Evolutionary conservation across 2,113 vertebrate species (phyloP), one percentile per base, ranked within the genome.

Genomic region (Crotophaga sulcirostris): DNA sequence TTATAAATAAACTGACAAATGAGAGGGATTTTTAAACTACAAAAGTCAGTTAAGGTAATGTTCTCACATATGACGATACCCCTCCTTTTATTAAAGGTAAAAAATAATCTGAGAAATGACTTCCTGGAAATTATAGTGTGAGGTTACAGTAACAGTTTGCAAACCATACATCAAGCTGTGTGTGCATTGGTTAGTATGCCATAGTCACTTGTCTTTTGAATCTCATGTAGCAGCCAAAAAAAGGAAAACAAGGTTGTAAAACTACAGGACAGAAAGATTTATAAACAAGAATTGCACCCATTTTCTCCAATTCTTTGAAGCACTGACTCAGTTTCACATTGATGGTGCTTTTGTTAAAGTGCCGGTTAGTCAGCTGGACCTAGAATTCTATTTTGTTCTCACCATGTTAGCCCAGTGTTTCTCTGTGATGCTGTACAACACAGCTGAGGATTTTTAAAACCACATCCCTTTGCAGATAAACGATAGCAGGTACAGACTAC

Each of bases 261-360:
- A 38, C 16, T 74, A 19, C 15, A 74, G 44, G 47, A 86, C 55
- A 87, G 59, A 62, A 75, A 38, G 19, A 73, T 26, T 70, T 69
- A 60, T 31, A 19, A 93, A 52, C 13, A 42, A 15, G 16, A 88
- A 72, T 86, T 59, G 16, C 31, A 88, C n/a, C 18, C 54, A 28
- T 72, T 72, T 90, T 80, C 58, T 75, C 36, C 10, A 47, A 40
- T 31, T 89, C 18, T 49, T 79, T 79, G 72, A 31, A 85, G 74
- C 23, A 38, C 31, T 68, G 49, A 47, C 38, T 92, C 24, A 17
- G 38, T 75, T 92, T 94, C 88, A 90, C 44, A 75, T 18, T 56
- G 45, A 58, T 62, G 36, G 29, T 87, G 38, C 14, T 80, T 93
- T 60, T 82, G 47, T 76, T 88, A 86, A 97, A 96, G 93, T 95